Conservation (phyloP, 2,888 invertebrate genomes). For the Diplazon laetatorius region DNA sequence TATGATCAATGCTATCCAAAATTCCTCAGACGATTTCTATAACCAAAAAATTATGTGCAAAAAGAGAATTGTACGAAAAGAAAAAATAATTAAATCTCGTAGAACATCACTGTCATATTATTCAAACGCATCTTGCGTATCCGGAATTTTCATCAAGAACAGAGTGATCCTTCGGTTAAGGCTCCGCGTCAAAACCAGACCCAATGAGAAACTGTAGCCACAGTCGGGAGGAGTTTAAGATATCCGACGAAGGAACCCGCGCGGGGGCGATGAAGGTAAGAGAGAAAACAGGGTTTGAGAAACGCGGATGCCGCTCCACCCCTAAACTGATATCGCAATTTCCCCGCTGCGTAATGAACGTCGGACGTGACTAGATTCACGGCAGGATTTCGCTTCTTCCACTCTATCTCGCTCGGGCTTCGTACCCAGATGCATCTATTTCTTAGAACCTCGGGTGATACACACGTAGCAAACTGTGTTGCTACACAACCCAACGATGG, state of each 20-base stretch:
- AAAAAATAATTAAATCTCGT: not conserved
- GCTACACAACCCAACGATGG: not conserved
- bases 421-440: not conserved
- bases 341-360: conserved; percentile 54
- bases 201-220: not conserved
- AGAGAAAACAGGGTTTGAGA: conserved; percentile 20
- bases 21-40: not conserved
- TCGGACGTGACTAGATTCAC: conserved; percentile 52
- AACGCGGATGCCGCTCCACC: conserved; percentile 27
- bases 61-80: too few species aligned
- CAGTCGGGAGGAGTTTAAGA: not conserved
- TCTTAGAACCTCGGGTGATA: conserved; percentile 12
- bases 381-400: not conserved
- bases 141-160: not conserved
- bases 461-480: conserved; percentile 3
- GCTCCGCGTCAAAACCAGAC: not conserved
- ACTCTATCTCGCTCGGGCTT: not conserved
- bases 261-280: not conserved
- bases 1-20: not conserved
- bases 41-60: too few species aligned
- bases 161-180: not conserved
- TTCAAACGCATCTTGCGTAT: not conserved
- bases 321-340: conserved; percentile 57
- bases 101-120: not conserved
- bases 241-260: not conserved